phyloP scores from a whole-genome alignment of 1,140 invertebrate genomes.

The Drosophila funebris region DNA sequence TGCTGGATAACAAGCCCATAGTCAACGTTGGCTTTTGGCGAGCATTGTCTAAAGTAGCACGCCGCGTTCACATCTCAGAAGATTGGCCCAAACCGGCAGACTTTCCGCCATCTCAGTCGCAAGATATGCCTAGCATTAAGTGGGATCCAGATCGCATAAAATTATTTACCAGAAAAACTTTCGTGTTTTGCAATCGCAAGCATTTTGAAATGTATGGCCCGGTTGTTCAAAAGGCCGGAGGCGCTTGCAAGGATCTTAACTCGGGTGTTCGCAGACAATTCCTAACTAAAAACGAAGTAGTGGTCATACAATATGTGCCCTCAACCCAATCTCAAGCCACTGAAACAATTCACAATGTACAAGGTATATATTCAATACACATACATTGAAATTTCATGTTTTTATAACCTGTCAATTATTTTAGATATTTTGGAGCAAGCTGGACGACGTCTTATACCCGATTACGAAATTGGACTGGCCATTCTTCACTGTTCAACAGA shows the following conservation, averaged over 20 bases:
- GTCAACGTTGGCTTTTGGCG: constrained; percentile 87
- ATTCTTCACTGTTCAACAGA: constrained; percentile 86
- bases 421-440: constrained; percentile 84
- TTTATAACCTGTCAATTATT: not conserved
- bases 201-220: constrained; percentile 85
- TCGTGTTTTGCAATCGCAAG: constrained; percentile 86
- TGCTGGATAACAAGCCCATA: constrained; percentile 87
- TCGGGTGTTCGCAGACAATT: constrained; percentile 84
- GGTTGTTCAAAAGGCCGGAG: constrained; percentile 84
- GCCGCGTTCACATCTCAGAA: constrained; percentile 64
- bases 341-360: constrained; percentile 83
- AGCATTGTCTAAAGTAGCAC: constrained; percentile 84
- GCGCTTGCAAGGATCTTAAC: constrained; percentile 83
- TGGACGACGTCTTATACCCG: constrained; percentile 86
- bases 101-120: constrained; percentile 84
- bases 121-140: constrained; percentile 85
- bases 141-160: constrained; percentile 84
- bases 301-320: constrained; percentile 85
- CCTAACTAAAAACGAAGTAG: constrained; percentile 83
- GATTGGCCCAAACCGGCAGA: constrained; percentile 84
- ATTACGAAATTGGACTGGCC: constrained; percentile 88
- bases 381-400: constrained; percentile 23
- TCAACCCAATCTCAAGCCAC: constrained; percentile 84
- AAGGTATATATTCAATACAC: constrained; percentile 71
- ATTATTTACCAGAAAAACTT: constrained; percentile 86